Evolutionary conservation across 2,888 invertebrate species (phyloP), one percentile per base, ranked within the genome.

Genomic region (Blastobasis lacticolella): DNA sequence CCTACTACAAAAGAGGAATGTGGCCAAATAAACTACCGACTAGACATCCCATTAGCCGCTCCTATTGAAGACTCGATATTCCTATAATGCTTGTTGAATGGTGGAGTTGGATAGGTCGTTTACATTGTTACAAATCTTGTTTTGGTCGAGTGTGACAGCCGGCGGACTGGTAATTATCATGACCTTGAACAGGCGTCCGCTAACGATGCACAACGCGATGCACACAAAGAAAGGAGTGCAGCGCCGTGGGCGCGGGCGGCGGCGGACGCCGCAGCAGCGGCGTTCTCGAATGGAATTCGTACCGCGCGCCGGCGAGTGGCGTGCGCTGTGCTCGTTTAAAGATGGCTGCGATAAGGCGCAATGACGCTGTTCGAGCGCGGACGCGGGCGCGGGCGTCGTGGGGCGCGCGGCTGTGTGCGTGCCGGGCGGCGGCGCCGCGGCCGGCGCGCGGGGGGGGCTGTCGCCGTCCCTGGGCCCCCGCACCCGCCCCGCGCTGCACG

Each of bases 261-360:
- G 73, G 72, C 68, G 72, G 66, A 73, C 73, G 73, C 67, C 71
- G 66, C 71, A 68, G 73, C 74, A 73, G 72, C 78, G 71, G 69
- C 66, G 73, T 67, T 75, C 75, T 77, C 73, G 73, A 77, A 74
- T 78, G 83, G 83, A 84, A 82, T 86, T 82, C 81, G 78, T 81
- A 78, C 78, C 75, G 76, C 74, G 78, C 72, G 71, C 78, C 72
- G 71, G 78, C 75, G 80, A 81, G 70, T 82, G 78, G 85, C 78
- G 85, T 84, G 86, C 75, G 74, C 67, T 75, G 81, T 71, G 84
- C 80, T 84, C 85, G 78, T 84, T 85, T 81, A 82, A 81, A 86
- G 87, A 88, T 88, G 87, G 81, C 82, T 79, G 77, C 86, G 86
- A 88, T 88, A 87, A 87, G 81, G 81, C 81, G 79, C 68, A 69